Evolutionary conservation across 1,140 invertebrate species (phyloP).

Genomic region (Drosophila hydei): DNA sequence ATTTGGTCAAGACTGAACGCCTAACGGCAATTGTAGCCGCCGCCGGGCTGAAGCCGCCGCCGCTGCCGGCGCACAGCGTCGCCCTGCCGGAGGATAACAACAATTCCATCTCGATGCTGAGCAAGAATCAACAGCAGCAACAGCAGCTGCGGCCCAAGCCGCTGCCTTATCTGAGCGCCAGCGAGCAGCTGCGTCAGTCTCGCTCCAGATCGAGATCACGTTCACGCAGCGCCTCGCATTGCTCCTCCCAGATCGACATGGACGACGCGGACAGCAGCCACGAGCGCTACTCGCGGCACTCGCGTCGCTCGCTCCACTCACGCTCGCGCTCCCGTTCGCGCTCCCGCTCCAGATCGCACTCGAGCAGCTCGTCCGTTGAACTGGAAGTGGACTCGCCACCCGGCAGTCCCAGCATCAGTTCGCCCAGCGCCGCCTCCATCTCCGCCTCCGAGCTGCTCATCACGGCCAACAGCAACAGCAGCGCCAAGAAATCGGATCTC

Average conservation of each 20-base stretch:
- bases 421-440: conserved; percentile 59
- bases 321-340: conserved; percentile 64
- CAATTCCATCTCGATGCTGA: conserved; percentile 78
- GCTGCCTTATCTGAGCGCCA: conserved; percentile 60
- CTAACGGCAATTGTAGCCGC: conserved; percentile 85
- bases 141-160: conserved; percentile 51
- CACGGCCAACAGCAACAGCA: conserved; percentile 62
- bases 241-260: conserved; percentile 84
- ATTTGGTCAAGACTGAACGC: conserved; percentile 86
- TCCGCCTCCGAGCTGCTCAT: conserved; percentile 63
- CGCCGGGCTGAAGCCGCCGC: conserved; percentile 53
- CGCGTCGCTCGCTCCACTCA: conserved; percentile 68
- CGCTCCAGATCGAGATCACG: conserved; percentile 84
- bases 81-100: conserved; percentile 73
- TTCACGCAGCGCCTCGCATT: conserved; percentile 84
- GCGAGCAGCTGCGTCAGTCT: conserved; percentile 67
- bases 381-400: conserved; percentile 89
- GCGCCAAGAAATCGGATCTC: conserved; percentile 88
- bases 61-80: conserved; percentile 64
- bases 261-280: conserved; percentile 68
- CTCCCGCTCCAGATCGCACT: conserved; percentile 83
- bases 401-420: conserved; percentile 80
- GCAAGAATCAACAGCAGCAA: conserved; percentile 73
- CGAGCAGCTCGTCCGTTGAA: conserved; percentile 88
- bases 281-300: conserved; percentile 49